These are phyloP conservation scores for Vulpes vulpes DNA, from an alignment of 2,113 vertebrate genomes.

Conservation along the genomic window DNA sequence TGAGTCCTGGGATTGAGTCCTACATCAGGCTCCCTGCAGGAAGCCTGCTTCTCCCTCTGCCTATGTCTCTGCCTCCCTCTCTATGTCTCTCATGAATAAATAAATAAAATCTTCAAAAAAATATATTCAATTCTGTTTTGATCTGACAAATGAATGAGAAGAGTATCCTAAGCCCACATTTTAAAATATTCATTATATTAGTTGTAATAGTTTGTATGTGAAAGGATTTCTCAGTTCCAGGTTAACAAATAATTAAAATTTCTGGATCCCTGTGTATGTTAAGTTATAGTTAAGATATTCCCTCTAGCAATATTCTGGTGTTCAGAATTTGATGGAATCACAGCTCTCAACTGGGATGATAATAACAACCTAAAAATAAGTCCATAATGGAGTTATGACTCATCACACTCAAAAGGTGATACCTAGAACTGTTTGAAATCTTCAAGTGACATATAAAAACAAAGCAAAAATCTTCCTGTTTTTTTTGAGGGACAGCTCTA, in stretches of 20 bases:
- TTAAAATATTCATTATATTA: not conserved
- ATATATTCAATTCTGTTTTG: not conserved
- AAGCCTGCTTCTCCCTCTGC: no score
- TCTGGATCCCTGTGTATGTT: not conserved
- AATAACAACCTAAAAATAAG: constrained; percentile 44
- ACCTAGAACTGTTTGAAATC: not conserved
- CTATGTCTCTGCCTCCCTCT: no score
- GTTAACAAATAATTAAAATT: not conserved
- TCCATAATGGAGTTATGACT: constrained; percentile 6
- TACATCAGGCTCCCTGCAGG: no score
- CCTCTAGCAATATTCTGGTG: not conserved
- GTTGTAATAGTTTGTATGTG: not conserved
- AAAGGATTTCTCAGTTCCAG: not conserved
- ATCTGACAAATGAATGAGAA: not conserved
- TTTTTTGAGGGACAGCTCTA: not conserved
- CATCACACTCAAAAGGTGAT: not conserved
- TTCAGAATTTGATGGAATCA: not conserved
- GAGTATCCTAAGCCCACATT: not conserved
- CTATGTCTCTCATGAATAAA: no score
- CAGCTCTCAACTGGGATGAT: not conserved
- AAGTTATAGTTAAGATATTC: not conserved
- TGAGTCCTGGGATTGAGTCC: no score
- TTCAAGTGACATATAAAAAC: not conserved
- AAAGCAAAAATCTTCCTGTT: not conserved
- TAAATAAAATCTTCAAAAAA: no score